phyloP scores from a whole-genome alignment of 2,888 invertebrate species.

The Melanargia galathea region DNA sequence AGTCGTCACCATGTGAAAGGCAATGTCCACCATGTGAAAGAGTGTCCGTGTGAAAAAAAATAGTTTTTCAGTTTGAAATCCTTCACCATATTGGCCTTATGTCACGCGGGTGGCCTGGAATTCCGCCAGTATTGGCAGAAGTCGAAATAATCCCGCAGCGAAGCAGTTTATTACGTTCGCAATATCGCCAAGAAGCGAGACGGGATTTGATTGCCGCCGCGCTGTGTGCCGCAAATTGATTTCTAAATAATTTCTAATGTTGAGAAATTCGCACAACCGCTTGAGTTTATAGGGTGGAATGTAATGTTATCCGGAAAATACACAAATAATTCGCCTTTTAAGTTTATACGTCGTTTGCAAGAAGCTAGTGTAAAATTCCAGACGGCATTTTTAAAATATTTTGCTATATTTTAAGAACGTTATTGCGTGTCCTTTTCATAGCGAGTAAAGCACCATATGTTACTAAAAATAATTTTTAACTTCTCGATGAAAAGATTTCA shows the following conservation, averaged over 20 bases:
- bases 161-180: conserved; percentile 64
- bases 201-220: conserved; percentile 47
- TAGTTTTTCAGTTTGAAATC: conserved; percentile 8
- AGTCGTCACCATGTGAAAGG: too few relatives aligned
- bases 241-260: conserved; percentile 53
- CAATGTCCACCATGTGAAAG: too few relatives aligned
- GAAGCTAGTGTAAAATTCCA: too few relatives aligned
- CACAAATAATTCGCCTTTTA: too few relatives aligned
- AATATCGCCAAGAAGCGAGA: conserved; percentile 53
- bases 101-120: conserved; percentile 37
- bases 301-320: background rate
- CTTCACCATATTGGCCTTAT: conserved; percentile 18
- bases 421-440: too few relatives aligned
- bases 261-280: conserved; percentile 22
- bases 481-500: too few relatives aligned
- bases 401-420: too few relatives aligned
- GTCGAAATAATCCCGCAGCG: conserved; percentile 58
- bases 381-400: too few relatives aligned
- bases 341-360: too few relatives aligned
- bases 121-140: conserved; percentile 52
- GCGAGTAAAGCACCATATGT: too few relatives aligned
- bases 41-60: too few relatives aligned
- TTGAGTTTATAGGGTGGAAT: conserved; percentile 4
- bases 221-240: conserved; percentile 53
- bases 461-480: too few relatives aligned